Percentiles rank a stretch among this genome's conserved stretches.
Conservation (phyloP, 2,888 invertebrate species). For the Melieria crassipennis region DNA sequence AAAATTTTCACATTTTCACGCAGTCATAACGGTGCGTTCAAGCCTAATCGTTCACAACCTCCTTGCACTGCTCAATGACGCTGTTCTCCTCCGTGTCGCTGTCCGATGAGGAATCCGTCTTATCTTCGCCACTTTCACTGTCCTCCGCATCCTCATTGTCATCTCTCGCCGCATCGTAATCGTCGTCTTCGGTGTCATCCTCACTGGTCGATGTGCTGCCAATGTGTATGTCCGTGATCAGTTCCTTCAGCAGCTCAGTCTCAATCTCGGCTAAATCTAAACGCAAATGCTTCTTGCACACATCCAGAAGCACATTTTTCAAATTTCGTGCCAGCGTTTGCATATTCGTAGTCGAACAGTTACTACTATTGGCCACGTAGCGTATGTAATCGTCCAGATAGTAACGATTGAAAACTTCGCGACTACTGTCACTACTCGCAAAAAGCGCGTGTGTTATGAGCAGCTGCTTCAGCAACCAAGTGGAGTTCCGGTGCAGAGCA, state of each 20-base stretch:
- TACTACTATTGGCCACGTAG: slow-evolving; percentile 50
- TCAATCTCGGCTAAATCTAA: slow-evolving; percentile 58
- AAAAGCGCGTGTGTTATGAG: slow-evolving; percentile 55
- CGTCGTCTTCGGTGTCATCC: slow-evolving; percentile 40
- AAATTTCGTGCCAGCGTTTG: slow-evolving; percentile 57
- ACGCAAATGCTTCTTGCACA: slow-evolving; percentile 56
- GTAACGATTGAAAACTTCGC: slow-evolving; percentile 54
- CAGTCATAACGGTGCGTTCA: background rate
- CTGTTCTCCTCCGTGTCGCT: slow-evolving; percentile 58
- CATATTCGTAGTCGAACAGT: slow-evolving; percentile 51
- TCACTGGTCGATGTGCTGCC: slow-evolving; percentile 44
- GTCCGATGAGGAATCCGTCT: slow-evolving; percentile 44
- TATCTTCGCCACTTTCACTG: slow-evolving; percentile 42
- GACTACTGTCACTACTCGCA: slow-evolving; percentile 48
- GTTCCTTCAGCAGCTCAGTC: slow-evolving; percentile 58
- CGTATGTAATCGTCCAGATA: slow-evolving; percentile 60
- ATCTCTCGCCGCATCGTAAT: slow-evolving; percentile 43
- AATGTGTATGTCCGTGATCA: slow-evolving; percentile 59
- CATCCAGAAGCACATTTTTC: slow-evolving; percentile 56
- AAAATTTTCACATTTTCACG: background rate
- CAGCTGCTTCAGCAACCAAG: slow-evolving; percentile 61
- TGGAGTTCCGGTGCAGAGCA: slow-evolving; percentile 53
- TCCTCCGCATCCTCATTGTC: slow-evolving; percentile 39
- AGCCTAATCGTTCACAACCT: slow-evolving; percentile 13
- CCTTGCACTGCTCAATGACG: slow-evolving; percentile 41